phyloP scores from a whole-genome alignment of 2,888 invertebrate species.

The Platerodrilus igneus region DNA sequence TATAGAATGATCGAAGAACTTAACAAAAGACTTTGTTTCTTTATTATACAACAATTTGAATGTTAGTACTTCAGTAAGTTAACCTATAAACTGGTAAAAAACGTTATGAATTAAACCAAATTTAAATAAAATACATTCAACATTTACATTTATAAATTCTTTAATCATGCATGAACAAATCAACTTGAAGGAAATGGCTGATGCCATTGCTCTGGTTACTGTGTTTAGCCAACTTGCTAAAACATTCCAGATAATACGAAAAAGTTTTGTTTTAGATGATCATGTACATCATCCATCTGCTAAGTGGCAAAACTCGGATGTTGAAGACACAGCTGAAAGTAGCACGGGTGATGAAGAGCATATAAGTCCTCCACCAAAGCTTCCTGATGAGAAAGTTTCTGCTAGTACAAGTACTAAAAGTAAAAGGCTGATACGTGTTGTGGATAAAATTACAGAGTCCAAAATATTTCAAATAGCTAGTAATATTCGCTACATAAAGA shows the following conservation, averaged over 20 bases:
- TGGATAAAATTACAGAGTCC: conserved; percentile 80
- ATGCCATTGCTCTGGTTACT: conserved; percentile 31
- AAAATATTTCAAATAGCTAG: conserved; percentile 86
- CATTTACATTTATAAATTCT: no score
- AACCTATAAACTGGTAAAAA: no score
- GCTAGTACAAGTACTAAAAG: conserved; percentile 39
- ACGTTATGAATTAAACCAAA: no score
- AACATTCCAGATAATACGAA: conserved; percentile 1
- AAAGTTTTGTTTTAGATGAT: conserved; percentile 22
- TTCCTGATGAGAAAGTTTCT: conserved; percentile 18
- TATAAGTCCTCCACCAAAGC: conserved; percentile 15
- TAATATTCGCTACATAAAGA: conserved; percentile 80
- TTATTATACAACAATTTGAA: no score
- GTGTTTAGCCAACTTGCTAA: not conserved
- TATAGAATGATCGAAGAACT: no score
- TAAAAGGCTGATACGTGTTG: conserved; percentile 73
- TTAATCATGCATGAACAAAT: conserved; percentile 85
- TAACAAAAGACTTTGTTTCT: no score
- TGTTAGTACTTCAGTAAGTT: no score
- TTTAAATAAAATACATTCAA: no score
- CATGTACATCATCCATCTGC: conserved; percentile 48
- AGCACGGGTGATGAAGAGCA: conserved; percentile 64
- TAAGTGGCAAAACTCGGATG: conserved; percentile 65
- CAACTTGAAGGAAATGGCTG: conserved; percentile 68
- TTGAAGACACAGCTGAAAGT: conserved; percentile 76